Conservation (phyloP, 2,113 vertebrate genomes). For the Dasyurus viverrinus region DNA sequence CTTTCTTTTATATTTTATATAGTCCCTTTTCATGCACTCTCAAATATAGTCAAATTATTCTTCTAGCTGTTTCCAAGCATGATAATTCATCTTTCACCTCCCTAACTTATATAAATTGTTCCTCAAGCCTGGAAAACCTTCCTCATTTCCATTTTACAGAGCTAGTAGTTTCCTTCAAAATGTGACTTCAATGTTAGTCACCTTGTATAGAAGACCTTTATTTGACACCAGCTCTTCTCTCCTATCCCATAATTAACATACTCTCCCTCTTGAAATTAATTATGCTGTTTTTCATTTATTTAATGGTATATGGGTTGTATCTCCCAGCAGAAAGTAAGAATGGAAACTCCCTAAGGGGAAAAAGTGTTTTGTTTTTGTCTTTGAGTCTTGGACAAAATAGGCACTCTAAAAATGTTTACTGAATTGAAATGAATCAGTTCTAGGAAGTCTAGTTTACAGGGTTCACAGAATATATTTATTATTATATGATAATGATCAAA, state of each 20-base stretch:
- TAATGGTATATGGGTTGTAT: background rate
- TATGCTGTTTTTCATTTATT: background rate
- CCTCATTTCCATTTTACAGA: background rate
- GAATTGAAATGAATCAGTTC: background rate
- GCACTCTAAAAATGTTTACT: background rate
- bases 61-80: background rate
- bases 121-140: background rate
- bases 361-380: background rate
- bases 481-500: background rate
- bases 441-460: background rate
- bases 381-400: background rate
- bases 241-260: background rate
- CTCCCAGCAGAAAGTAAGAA: background rate
- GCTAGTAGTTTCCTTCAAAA: background rate
- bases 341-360: background rate
- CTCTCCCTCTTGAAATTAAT: background rate
- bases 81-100: background rate
- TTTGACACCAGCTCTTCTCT: background rate
- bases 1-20: background rate
- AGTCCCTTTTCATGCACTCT: background rate
- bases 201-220: background rate
- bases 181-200: background rate
- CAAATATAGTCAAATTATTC: background rate
- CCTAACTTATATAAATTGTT: background rate
- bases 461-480: background rate